Percentiles rank a stretch among this genome's conserved stretches.
Conservation (phyloP, 1,140 invertebrate species). For the Frieseomelitta varia region DNA sequence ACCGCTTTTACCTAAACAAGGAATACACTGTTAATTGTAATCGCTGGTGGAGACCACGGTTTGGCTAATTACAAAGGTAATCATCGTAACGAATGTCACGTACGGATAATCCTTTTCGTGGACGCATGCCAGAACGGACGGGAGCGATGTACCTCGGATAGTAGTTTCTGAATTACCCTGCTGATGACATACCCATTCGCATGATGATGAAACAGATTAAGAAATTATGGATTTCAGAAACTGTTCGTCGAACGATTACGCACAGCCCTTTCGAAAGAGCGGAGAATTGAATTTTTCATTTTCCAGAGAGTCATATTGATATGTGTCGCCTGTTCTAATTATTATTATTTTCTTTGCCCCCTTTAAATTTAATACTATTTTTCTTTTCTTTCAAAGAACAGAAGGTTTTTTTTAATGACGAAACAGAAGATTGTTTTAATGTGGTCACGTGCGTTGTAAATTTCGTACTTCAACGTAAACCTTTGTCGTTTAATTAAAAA, state of each 20-base stretch:
- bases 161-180: constrained; percentile 3
- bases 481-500: too few species aligned
- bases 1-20: constrained; percentile 68
- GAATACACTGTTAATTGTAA: constrained; percentile 68
- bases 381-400: too few species aligned
- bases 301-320: too few species aligned
- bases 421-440: too few species aligned
- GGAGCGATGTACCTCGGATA: background rate
- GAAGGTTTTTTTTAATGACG: too few species aligned
- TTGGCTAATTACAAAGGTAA: constrained; percentile 69
- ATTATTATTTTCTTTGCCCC: too few species aligned
- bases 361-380: too few species aligned
- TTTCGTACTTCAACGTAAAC: too few species aligned
- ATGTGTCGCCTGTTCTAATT: too few species aligned
- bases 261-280: background rate
- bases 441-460: too few species aligned
- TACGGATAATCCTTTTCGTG: constrained; percentile 56
- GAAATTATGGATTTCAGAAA: background rate
- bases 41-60: constrained; percentile 58
- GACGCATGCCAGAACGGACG: constrained; percentile 24
- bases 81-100: constrained; percentile 70
- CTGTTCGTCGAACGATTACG: too few species aligned
- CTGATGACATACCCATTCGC: background rate
- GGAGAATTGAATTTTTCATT: too few species aligned
- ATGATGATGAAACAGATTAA: background rate